A percentile compares a stretch with the other conserved stretches of the same genome.
Evolutionary conservation across 2,888 invertebrate species (phyloP).

Genomic region (Xestia rhomboidea): DNA sequence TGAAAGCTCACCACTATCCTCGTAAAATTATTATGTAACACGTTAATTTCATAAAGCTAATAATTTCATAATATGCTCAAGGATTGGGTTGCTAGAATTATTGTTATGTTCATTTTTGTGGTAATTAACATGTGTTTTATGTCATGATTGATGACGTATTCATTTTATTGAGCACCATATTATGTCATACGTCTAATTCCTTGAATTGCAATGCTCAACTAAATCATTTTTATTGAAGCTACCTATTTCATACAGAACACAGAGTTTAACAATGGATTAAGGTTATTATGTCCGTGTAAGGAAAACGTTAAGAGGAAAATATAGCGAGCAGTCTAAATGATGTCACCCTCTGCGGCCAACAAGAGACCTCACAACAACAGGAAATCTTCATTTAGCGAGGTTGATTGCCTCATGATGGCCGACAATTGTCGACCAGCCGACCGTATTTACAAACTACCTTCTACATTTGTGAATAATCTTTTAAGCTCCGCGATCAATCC

Average conservation of each 20-base stretch:
- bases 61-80: conserved; percentile 30
- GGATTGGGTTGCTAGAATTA: conserved; percentile 11
- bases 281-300: conserved; percentile 54
- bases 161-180: not conserved
- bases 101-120: conserved; percentile 32
- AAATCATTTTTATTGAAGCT: not conserved
- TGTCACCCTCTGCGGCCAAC: conserved; percentile 70
- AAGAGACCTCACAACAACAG: conserved; percentile 73
- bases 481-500: conserved; percentile 34
- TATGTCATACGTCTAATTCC: not conserved
- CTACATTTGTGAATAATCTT: conserved; percentile 32
- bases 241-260: conserved; percentile 20
- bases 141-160: not conserved
- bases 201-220: not conserved
- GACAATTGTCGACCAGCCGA: conserved; percentile 54
- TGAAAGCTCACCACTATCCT: conserved; percentile 23
- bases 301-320: conserved; percentile 70
- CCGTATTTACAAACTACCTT: conserved; percentile 34
- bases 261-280: conserved; percentile 23
- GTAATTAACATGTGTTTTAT: conserved; percentile 12
- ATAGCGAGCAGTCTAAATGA: conserved; percentile 67
- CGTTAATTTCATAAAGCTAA: conserved; percentile 37
- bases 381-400: conserved; percentile 75
- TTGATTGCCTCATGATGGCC: conserved; percentile 66
- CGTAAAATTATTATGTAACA: conserved; percentile 30